These are phyloP conservation scores for Apodemus speciosus DNA, from an alignment of 2,113 vertebrate genomes.

Conservation along the genomic window DNA sequence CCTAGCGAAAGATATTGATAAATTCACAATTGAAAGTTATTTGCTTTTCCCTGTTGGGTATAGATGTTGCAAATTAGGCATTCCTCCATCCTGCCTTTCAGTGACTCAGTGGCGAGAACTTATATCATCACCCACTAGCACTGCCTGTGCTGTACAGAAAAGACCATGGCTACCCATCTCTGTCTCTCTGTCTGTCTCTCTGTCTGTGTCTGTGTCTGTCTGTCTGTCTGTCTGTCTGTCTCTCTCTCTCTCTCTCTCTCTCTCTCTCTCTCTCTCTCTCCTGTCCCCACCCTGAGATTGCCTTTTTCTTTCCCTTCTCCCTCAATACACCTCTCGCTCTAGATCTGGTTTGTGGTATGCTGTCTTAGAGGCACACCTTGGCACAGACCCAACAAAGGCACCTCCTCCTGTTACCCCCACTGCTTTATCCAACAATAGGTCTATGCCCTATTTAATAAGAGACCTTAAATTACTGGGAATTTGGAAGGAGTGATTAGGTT, in stretches of 20 bases:
- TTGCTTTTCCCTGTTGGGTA: constrained; percentile 26
- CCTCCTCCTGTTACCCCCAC: too few species aligned
- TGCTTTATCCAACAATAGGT: constrained; percentile 16
- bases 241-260: too few species aligned
- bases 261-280: too few species aligned
- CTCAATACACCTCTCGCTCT: background rate
- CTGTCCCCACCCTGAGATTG: background rate
- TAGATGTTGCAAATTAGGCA: background rate
- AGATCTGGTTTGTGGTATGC: background rate
- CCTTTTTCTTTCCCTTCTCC: background rate
- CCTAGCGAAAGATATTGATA: background rate
- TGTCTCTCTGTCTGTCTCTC: too few species aligned
- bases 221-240: too few species aligned
- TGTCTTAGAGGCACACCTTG: background rate
- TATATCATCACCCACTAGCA: too few species aligned
- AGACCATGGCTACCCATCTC: too few species aligned
- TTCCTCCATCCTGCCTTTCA: too few species aligned
- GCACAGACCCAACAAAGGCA: background rate
- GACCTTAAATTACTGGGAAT: constrained; percentile 38
- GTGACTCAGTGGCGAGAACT: too few species aligned
- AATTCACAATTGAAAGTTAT: constrained; percentile 24
- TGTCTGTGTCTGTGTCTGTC: too few species aligned
- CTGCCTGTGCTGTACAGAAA: too few species aligned
- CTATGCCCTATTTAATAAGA: constrained; percentile 58
- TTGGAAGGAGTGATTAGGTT: constrained; percentile 42